phyloP scores from a whole-genome alignment of 2,113 vertebrate species.

The Leptodactylus fuscus region DNA sequence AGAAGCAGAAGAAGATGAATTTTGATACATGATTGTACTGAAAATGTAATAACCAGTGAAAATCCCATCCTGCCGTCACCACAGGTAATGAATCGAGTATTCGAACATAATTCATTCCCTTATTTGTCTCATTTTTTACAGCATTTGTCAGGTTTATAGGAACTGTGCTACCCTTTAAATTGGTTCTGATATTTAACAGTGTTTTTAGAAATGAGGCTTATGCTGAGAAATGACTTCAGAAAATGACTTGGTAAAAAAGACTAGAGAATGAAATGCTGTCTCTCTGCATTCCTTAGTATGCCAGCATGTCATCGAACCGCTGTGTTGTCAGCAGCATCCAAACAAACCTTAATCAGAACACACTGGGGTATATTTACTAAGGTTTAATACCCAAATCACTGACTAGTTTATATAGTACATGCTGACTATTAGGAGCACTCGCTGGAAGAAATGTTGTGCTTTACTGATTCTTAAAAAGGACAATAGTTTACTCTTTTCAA shows the following conservation, averaged over 20 bases:
- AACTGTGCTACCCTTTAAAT: conserved; percentile 48
- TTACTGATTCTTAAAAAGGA: background rate
- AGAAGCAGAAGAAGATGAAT: conserved; percentile 19
- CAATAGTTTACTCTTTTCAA: background rate
- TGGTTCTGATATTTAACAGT: conserved; percentile 46
- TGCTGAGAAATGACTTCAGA: conserved; percentile 26
- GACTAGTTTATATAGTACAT: conserved; percentile 20
- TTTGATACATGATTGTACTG: conserved; percentile 34
- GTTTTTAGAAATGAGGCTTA: conserved; percentile 27
- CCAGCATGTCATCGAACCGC: conserved; percentile 55
- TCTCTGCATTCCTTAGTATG: conserved; percentile 49
- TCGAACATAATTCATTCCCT: conserved; percentile 34
- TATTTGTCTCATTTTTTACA: conserved; percentile 49
- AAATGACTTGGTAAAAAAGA: conserved; percentile 42
- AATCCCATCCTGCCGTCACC: conserved; percentile 12
- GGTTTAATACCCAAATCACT: conserved; percentile 47
- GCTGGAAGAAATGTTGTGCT: conserved; percentile 7
- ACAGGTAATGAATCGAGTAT: conserved; percentile 29
- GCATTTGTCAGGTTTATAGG: conserved; percentile 39
- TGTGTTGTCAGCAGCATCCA: conserved; percentile 49
- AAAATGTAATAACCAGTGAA: conserved; percentile 43
- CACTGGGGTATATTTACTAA: conserved; percentile 44
- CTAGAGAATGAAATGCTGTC: conserved; percentile 41
- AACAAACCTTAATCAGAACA: conserved; percentile 57
- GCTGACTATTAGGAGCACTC: background rate